phyloP scores from a whole-genome alignment of 2,797 vertebrate genomes.

The Austrolebias charrua region DNA sequence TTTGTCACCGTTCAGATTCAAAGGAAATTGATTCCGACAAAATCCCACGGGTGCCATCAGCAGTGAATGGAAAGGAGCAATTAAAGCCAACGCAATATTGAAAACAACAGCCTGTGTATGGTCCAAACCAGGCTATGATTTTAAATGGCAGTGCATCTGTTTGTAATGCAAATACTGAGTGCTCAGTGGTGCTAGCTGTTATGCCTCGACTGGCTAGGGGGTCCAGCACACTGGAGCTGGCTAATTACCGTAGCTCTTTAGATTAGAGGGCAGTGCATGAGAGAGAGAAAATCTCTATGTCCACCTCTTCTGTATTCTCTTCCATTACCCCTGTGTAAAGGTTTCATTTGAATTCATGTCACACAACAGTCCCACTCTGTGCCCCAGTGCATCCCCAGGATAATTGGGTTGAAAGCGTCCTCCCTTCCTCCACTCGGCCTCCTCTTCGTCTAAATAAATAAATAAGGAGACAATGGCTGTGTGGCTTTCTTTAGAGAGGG shows the following conservation, averaged over 20 bases:
- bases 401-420: conserved; percentile 79
- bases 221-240: conserved; percentile 35
- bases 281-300: conserved; percentile 42
- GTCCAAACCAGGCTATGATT: conserved; percentile 56
- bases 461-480: conserved; percentile 75
- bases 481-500: conserved; percentile 46
- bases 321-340: conserved; percentile 55
- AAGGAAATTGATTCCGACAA: conserved; percentile 65
- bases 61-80: conserved; percentile 66
- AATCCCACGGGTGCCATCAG: conserved; percentile 66
- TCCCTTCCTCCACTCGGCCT: conserved; percentile 46
- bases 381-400: conserved; percentile 62
- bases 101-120: conserved; percentile 59
- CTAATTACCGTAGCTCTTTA: conserved; percentile 66
- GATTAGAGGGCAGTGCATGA: conserved; percentile 57
- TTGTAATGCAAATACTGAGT: conserved; percentile 69
- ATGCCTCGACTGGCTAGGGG: conserved; percentile 39
- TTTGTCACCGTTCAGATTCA: conserved; percentile 63
- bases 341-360: conserved; percentile 78
- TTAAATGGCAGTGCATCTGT: conserved; percentile 57
- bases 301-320: conserved; percentile 48
- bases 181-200: conserved; percentile 36
- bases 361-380: conserved; percentile 69
- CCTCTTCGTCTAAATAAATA: conserved; percentile 79
- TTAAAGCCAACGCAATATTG: conserved; percentile 60